Base-by-base conservation (phyloP, 1,140 invertebrate genomes). In the Leptinotarsa texana region DNA sequence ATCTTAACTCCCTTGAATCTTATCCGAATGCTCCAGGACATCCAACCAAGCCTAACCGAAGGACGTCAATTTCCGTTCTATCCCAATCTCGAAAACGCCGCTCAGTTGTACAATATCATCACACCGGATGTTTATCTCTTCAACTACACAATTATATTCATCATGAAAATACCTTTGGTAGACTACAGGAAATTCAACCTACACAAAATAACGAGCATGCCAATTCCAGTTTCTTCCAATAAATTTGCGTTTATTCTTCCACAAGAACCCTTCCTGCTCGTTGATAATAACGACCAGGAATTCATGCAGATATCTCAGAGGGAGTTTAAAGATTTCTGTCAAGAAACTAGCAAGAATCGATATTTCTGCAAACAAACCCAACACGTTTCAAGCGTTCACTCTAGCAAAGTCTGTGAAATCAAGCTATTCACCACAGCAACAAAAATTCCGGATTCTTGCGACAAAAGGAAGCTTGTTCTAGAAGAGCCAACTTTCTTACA, bases 131-230 rank as follows among this genome's bases (percentile, higher is more conserved):
- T 69, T 21, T 69, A 69, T n/a, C 48, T 69, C 33, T 51, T 48
- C 68, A 69, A 69, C 47, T 18, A 51, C n/a, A 48, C 42, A 51
- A 48, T 69, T 69, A 48, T 69, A n/a, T 69, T 69, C 48, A 69
- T 69, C 4, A 47, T 69, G n/a, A 48, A 24, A 18, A 69, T 69
- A 5, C 68, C 68, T 11, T 13, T 69, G 17, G 68, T 69, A 4
- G 48, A 69, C 21, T 17, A 49, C 33, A 69, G 48, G 22, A 48
- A 21, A n/a, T 69, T 69, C 42, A 17, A 42, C 24, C 8, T 69
- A 21, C 42, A 69, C n/a, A 69, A 69, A 69, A 69, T 69, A 42
- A 69, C 68, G 21, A 69, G 68, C 68, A 21, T 69, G 24, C 68
- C 68, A 3, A 42, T 51, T 17, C 5, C 68, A 18, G 6, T 69